Evolutionary conservation across 2,113 vertebrate species (phyloP).

Genomic region (Dasyornis broadbenti): DNA sequence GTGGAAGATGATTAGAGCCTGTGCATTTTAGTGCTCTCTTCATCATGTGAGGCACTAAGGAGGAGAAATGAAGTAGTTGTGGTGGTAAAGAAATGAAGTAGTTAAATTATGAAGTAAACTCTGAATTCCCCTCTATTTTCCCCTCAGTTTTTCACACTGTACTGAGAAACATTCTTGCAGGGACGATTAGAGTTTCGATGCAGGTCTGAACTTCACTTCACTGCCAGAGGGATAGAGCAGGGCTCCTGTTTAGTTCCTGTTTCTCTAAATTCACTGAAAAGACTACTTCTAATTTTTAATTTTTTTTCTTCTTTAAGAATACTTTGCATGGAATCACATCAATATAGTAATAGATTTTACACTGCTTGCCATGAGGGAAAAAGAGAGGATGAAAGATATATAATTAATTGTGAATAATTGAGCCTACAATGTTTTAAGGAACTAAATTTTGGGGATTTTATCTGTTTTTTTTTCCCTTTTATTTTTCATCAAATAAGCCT

Average conservation of each 20-base stretch:
- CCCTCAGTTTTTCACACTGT: background rate
- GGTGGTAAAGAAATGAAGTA: background rate
- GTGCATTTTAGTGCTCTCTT: background rate
- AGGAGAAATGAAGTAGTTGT: background rate
- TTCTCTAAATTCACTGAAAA: background rate
- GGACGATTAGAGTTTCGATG: background rate
- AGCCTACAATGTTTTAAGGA: background rate
- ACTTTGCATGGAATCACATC: background rate
- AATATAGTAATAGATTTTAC: background rate
- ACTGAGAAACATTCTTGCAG: background rate
- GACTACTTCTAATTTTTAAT: background rate
- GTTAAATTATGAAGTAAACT: background rate
- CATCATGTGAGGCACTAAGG: background rate
- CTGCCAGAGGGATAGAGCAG: background rate
- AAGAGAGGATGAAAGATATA: background rate
- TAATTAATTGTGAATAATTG: background rate
- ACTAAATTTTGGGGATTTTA: background rate
- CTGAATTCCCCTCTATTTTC: background rate
- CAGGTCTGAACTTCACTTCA: background rate
- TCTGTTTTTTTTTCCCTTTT: fast-evolving
- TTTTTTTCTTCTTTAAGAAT: background rate
- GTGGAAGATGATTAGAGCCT: background rate
- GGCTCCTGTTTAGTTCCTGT: background rate
- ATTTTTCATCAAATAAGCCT: background rate
- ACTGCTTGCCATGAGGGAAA: background rate